Evolutionary conservation across 2,797 vertebrate genomes (phyloP).

Genomic region (Ctenochaetus hawaiiensis): DNA sequence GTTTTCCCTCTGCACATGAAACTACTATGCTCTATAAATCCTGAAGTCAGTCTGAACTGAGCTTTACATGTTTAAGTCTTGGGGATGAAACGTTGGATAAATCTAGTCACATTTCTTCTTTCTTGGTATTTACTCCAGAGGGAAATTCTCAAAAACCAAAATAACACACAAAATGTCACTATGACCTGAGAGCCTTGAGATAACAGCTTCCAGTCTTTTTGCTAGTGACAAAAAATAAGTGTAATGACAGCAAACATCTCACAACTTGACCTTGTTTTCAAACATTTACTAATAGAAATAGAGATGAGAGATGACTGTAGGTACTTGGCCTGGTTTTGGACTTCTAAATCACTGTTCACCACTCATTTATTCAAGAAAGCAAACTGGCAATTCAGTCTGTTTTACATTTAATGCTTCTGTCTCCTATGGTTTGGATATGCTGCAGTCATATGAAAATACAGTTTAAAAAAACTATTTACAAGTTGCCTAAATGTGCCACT

Average conservation of each 20-base stretch:
- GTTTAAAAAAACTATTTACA: not conserved
- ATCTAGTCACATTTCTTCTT: not conserved
- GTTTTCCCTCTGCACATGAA: not conserved
- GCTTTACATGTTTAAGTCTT: too few species aligned
- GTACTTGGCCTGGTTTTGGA: not conserved
- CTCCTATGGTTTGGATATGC: not conserved
- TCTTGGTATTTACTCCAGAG: not conserved
- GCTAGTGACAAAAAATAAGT: too few species aligned
- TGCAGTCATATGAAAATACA: slow-evolving; percentile 15
- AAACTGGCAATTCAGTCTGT: not conserved
- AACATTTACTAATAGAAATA: not conserved
- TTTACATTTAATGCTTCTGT: not conserved
- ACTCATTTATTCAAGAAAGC: not conserved
- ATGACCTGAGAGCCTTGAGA: too few species aligned
- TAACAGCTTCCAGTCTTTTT: too few species aligned
- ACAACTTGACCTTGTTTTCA: too few species aligned
- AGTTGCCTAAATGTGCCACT: too few species aligned
- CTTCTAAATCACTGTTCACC: not conserved
- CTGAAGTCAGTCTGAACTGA: too few species aligned
- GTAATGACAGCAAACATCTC: too few species aligned
- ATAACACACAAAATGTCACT: too few species aligned
- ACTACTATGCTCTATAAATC: not conserved
- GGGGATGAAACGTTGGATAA: not conserved
- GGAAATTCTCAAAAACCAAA: not conserved
- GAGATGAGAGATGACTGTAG: not conserved